These are phyloP conservation scores for Mythimna ferrago DNA, from an alignment of 2,888 invertebrate species.

Conservation along the genomic window DNA sequence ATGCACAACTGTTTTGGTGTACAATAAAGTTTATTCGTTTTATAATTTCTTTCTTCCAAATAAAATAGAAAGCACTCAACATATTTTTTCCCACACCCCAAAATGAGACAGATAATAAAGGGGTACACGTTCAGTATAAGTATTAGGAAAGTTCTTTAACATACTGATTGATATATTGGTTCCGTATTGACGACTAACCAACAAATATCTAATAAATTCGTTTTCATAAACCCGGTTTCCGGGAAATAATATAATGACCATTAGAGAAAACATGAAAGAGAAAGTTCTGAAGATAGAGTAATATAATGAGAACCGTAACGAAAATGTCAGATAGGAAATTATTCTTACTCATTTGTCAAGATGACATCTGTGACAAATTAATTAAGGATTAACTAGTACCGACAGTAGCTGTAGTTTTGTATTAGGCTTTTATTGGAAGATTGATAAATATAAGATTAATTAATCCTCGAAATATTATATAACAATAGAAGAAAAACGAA, in stretches of 20 bases:
- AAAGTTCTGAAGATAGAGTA: conserved; percentile 2
- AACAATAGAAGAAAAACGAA: neutral
- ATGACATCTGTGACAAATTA: conserved; percentile 31
- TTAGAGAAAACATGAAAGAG: conserved; percentile 16
- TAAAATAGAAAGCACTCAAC: neutral
- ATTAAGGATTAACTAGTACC: conserved; percentile 14
- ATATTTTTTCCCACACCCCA: neutral
- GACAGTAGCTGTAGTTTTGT: neutral
- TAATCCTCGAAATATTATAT: neutral
- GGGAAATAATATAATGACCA: conserved; percentile 19
- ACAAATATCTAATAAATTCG: conserved; percentile 14
- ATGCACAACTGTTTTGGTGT: too few relatives aligned
- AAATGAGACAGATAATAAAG: neutral
- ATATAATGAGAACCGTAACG: conserved; percentile 24
- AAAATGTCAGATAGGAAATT: conserved; percentile 29
- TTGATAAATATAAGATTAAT: neutral
- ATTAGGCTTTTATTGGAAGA: neutral
- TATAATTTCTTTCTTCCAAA: neutral
- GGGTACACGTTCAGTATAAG: neutral
- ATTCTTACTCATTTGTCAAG: conserved; percentile 36
- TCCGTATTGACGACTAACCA: neutral
- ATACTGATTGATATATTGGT: conserved; percentile 28
- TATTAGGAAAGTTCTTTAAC: neutral
- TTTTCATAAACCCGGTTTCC: conserved; percentile 14
- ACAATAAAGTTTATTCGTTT: too few relatives aligned